These are phyloP conservation scores for Ciconia stormi DNA, from an alignment of 2,113 vertebrate species.

Conservation along the genomic window DNA sequence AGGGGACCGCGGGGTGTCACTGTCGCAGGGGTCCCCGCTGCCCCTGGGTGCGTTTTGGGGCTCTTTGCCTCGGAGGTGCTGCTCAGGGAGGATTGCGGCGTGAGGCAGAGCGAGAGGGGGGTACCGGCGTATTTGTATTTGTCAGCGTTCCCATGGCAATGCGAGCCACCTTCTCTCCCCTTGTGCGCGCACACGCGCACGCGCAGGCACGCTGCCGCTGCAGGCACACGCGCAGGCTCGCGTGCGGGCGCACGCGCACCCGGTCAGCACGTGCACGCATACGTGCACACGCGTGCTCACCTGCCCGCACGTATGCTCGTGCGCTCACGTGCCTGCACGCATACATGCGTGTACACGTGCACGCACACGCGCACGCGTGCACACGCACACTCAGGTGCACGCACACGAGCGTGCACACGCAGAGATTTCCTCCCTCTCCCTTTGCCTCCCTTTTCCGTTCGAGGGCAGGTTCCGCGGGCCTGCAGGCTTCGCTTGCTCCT, in stretches of 20 bases:
- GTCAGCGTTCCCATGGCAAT: constrained; percentile 64
- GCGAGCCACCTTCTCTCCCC: background rate
- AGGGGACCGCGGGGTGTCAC: background rate
- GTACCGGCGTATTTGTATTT: background rate
- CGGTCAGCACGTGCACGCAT: rapidly evolving
- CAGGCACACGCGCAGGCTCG: background rate
- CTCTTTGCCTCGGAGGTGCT: background rate
- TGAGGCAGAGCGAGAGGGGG: background rate
- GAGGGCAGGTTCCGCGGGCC: background rate
- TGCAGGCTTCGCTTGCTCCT: background rate
- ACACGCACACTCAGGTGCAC: rapidly evolving
- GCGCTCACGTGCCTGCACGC: background rate
- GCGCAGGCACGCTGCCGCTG: background rate
- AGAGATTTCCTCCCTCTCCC: background rate
- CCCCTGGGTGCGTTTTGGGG: background rate
- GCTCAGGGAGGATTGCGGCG: background rate
- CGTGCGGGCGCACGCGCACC: background rate
- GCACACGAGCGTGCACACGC: rapidly evolving
- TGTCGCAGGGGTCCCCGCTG: rapidly evolving
- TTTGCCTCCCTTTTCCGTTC: background rate
- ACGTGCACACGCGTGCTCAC: background rate
- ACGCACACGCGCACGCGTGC: rapidly evolving
- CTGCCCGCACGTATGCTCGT: background rate
- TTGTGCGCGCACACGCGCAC: background rate
- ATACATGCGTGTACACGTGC: background rate